A percentile compares a stretch with the other conserved stretches of the same genome.
These are phyloP conservation scores for Neoitamus cyanurus DNA, from an alignment of 2,888 invertebrate genomes.

Conservation along the genomic window DNA sequence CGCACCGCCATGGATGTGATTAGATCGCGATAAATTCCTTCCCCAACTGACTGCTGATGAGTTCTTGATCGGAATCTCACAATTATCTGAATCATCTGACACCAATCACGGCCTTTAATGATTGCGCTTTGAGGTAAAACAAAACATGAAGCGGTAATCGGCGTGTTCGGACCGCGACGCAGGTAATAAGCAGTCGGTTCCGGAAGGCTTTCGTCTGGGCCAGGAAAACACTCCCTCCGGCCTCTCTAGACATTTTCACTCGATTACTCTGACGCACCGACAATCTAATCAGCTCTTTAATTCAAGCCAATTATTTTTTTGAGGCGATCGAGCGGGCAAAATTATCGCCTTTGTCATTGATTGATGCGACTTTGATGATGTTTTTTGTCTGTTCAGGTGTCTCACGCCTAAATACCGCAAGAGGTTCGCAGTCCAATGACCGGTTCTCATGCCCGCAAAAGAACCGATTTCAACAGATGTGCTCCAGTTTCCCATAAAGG, in stretches of 20 bases:
- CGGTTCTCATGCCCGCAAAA: not conserved
- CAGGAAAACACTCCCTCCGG: not conserved
- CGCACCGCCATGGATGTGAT: not conserved
- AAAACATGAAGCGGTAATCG: not conserved
- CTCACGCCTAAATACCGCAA: not conserved
- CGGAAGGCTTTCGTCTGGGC: not conserved
- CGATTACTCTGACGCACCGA: not conserved
- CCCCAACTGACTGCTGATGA: constrained; percentile 1
- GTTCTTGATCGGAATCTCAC: constrained; percentile 5
- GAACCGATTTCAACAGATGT: not conserved
- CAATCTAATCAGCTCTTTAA: not conserved
- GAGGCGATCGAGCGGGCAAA: not conserved
- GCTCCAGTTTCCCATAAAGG: not conserved
- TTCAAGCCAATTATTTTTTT: constrained; percentile 3
- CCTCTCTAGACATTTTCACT: not conserved
- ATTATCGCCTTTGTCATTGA: constrained; percentile 20
- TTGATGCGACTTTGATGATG: constrained; percentile 9
- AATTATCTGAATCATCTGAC: constrained; percentile 11
- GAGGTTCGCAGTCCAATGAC: not conserved
- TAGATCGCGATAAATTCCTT: not conserved
- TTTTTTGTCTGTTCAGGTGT: not conserved
- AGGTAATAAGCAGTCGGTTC: not conserved
- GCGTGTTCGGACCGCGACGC: not conserved
- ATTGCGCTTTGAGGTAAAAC: not conserved
- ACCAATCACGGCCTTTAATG: not conserved